Evolutionary conservation across 2,888 invertebrate species (phyloP).

Genomic region (Acronicta psi): DNA sequence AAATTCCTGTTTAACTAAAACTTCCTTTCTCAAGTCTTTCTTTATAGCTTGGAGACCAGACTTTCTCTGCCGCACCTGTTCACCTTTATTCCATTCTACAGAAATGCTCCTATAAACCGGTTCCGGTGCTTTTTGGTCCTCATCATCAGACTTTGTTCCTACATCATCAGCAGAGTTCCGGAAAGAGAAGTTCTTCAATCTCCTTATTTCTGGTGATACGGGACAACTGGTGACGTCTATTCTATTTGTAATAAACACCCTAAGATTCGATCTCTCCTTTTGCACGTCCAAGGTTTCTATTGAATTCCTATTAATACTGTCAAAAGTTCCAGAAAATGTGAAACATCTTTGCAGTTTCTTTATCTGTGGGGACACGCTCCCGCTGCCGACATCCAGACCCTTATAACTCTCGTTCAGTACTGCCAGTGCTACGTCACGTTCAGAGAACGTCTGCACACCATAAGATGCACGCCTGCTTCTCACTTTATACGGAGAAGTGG

Average conservation of each 20-base stretch:
- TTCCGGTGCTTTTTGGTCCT: slow-evolving; percentile 54
- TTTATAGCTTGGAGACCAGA: slow-evolving; percentile 65
- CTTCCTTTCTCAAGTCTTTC: slow-evolving; percentile 71
- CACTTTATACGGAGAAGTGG: slow-evolving; percentile 76
- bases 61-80: slow-evolving; percentile 34
- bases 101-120: slow-evolving; percentile 69
- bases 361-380: slow-evolving; percentile 72
- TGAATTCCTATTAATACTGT: slow-evolving; percentile 59
- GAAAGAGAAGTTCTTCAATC: slow-evolving; percentile 62
- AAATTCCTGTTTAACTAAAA: slow-evolving; percentile 69
- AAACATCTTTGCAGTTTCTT: slow-evolving; percentile 76
- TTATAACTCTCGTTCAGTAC: slow-evolving; percentile 77
- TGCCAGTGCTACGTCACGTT: slow-evolving; percentile 68
- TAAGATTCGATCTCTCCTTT: slow-evolving; percentile 23
- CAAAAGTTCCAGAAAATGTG: slow-evolving; percentile 70
- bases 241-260: slow-evolving; percentile 43
- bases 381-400: slow-evolving; percentile 67
- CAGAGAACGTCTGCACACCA: slow-evolving; percentile 63
- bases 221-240: slow-evolving; percentile 58
- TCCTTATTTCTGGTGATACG: slow-evolving; percentile 68
- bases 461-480: slow-evolving; percentile 83
- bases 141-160: slow-evolving; percentile 50
- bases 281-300: slow-evolving; percentile 46
- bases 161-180: slow-evolving; percentile 61
- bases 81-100: slow-evolving; percentile 55